A percentile compares a stretch with the other conserved stretches of the same genome.
Conservation (phyloP, 1,140 invertebrate species). For the Proales similis region DNA sequence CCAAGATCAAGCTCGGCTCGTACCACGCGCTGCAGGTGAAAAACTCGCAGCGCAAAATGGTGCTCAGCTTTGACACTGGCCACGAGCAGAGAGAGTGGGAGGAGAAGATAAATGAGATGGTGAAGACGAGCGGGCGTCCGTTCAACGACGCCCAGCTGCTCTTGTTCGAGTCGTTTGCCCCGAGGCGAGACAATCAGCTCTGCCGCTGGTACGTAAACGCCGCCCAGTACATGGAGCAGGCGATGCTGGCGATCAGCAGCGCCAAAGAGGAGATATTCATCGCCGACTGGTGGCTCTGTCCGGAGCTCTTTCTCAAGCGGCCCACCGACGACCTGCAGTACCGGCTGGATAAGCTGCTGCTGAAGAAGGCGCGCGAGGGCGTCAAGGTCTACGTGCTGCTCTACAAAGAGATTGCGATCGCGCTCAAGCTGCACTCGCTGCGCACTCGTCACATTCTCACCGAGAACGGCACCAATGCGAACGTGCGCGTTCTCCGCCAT, state of each 20-base stretch:
- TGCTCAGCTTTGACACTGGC: conserved; percentile 15
- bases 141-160: neutral
- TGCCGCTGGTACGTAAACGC: conserved; percentile 69
- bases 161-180: conserved; percentile 20
- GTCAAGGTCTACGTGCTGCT: conserved; percentile 84
- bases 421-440: conserved; percentile 83
- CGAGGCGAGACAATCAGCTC: conserved; percentile 2
- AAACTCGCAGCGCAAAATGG: conserved; percentile 9
- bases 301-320: conserved; percentile 84
- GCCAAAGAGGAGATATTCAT: conserved; percentile 91
- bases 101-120: conserved; percentile 18
- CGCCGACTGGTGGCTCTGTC: conserved; percentile 88
- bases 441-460: conserved; percentile 64
- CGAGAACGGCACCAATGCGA: conserved; percentile 18
- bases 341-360: conserved; percentile 74
- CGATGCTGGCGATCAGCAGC: conserved; percentile 76
- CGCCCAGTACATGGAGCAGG: conserved; percentile 71
- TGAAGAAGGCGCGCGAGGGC: conserved; percentile 71
- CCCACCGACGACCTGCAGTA: conserved; percentile 64
- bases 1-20: conserved; percentile 1
- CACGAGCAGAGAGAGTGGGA: conserved; percentile 29
- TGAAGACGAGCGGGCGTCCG: conserved; percentile 12
- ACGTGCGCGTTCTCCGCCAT: conserved; percentile 67
- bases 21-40: conserved; percentile 18
- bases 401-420: conserved; percentile 94